Evolutionary conservation across 2,888 invertebrate species (phyloP), one percentile per base, ranked within the genome.

Genomic region (Andrena chrysosceles): DNA sequence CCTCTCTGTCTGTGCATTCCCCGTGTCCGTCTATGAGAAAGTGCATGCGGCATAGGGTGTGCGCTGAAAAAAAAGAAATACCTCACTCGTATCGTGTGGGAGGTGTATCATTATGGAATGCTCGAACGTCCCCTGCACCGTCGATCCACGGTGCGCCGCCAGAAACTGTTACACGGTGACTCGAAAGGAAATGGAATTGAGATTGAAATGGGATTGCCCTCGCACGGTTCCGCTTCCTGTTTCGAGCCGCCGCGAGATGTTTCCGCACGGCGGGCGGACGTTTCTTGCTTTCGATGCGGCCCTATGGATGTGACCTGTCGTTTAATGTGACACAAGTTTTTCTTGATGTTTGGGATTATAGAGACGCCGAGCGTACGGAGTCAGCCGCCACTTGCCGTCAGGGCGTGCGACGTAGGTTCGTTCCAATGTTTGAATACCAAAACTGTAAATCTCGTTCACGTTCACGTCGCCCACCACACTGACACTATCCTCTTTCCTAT

Each of bases 321-420:
- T 84, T 42, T 82, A 83, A 89, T 86, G 86, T 88, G 80, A 86
- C 83, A 89, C 74, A 82, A 90, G 87, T 90, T 89, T 90, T 89
- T 89, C 89, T 91, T 92, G 91, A 87, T 92, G 90, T 92, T 92
- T 92, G 88, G 90, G 81, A 89, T 92, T 92, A 88, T 92, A 92
- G 92, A 92, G 92, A 92, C 52, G 91, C 92, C 75, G 92, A 92
- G 73, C 91, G 89, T 87, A 81, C 87, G 91, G 92, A 92, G 89
- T 90, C 90, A 88, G 85, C 90, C 84, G 88, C 89, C 87, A 88
- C 88, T 81, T 78, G 90, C 87, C 89, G 90, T 76, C 92, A 89
- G 81, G 91, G 89, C 89, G 88, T 90, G 85, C 90, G 89, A 87
- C 92, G 92, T 92, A 92, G 92, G 92, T 92, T 92, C 91, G 92